Evolutionary conservation across 2,113 vertebrate genomes (phyloP), one percentile per base, ranked within the genome.

Genomic region (Laticauda colubrina): DNA sequence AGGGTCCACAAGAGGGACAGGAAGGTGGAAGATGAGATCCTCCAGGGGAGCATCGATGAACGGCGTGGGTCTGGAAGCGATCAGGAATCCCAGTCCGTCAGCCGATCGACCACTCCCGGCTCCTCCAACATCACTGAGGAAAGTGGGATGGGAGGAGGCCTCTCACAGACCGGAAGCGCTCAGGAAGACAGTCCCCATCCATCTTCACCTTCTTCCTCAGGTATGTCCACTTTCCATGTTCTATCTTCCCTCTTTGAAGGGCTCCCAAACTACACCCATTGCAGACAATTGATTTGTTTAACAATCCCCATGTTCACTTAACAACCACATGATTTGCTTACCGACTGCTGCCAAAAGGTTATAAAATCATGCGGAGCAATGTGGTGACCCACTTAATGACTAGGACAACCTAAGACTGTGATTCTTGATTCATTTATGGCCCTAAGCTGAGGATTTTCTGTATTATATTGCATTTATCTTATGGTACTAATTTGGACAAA

Each of bases 151-250:
- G 99, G 99, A 91, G 99, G 99, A 23, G 99, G 98, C 92, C 98
- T 99, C 91, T 99, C 99, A 0, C 99, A 99, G 98, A 98, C 99
- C 0, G 99, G 99, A 93, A 99, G 99, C 4, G 98, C 99, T 93
- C 99, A 99, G 94, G 99, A 99, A 96, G 99, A 99, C 97, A 99
- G 99, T 95, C 99, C 99, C 11, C 99, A 99, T 95, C 99, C 99
- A 85, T 99, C 99, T 81, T 99, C 99, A 34, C 99, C 99, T 45
- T 99, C 99, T 85, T 98, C 98, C 93, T 99, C 99, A 98, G 99
- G 99, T 99, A 99, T 94, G 97, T 92, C 9, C 92, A n/a, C 26
- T 8, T 96, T 96, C 81, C 69, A 88, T 91, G 94, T 45, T 95
- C 43, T 89, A 57, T 95, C 54, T 95, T 26, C 1, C 91, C 91